Conservation (phyloP, 2,797 vertebrate species). For the Characodon lateralis region DNA sequence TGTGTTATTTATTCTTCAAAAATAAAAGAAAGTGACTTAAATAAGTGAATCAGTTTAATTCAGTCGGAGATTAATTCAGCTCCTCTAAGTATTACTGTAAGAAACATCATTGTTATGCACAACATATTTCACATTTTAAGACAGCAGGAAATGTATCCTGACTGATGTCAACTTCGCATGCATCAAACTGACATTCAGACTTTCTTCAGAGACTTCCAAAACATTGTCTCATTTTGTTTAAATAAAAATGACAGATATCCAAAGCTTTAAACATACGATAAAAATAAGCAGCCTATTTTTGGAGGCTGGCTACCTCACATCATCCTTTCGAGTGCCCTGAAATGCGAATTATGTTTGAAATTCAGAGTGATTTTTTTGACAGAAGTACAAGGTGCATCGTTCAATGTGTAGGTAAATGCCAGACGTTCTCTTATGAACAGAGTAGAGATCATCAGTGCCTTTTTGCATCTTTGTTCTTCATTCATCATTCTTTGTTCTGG, state of each 20-base stretch:
- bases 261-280: conserved; percentile 56
- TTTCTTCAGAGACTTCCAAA: conserved; percentile 26
- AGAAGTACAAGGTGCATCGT: conserved; percentile 58
- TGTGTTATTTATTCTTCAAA: too few relatives aligned
- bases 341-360: conserved; percentile 56
- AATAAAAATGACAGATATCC: conserved; percentile 46
- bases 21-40: too few relatives aligned
- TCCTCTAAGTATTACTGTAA: conserved; percentile 24
- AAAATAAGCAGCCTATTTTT: conserved; percentile 72
- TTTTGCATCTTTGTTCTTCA: conserved; percentile 15
- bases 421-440: conserved; percentile 49
- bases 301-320: conserved; percentile 46
- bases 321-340: conserved; percentile 60
- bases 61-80: not conserved
- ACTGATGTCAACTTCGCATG: conserved; percentile 13
- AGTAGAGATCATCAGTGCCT: conserved; percentile 37
- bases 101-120: conserved; percentile 14
- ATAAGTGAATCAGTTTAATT: conserved; percentile 7
- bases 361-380: conserved; percentile 62
- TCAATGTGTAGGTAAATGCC: conserved; percentile 50
- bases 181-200: conserved; percentile 35
- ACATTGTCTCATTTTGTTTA: conserved; percentile 47
- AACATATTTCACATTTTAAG: conserved; percentile 8
- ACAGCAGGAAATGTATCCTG: conserved; percentile 21
- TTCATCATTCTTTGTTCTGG: conserved; percentile 35